phyloP scores from a whole-genome alignment of 2,888 invertebrate species.

The Dryobotodes eremita region DNA sequence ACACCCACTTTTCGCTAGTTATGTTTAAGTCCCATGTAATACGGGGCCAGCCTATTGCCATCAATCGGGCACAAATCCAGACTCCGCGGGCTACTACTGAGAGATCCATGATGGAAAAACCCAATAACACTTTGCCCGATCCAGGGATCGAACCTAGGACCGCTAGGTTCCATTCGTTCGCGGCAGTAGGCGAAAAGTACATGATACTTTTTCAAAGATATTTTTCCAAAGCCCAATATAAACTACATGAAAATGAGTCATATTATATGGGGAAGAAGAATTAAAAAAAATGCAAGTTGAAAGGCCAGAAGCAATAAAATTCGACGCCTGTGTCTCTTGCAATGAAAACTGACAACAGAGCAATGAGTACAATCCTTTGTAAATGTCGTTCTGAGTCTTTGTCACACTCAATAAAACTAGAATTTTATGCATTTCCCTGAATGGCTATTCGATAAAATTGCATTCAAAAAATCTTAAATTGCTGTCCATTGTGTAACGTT shows the following conservation, averaged over 20 bases:
- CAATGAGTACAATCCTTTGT: not conserved
- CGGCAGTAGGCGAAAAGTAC: not conserved
- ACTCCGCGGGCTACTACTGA: not conserved
- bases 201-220: not conserved
- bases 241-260: not conserved
- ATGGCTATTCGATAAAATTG: not conserved
- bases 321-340: not conserved
- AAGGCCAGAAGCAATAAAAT: constrained; percentile 26
- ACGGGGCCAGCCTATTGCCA: not conserved
- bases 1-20: not conserved
- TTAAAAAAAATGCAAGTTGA: constrained; percentile 8
- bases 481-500: not conserved
- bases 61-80: not conserved
- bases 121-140: not conserved
- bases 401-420: not conserved
- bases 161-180: too few relatives aligned
- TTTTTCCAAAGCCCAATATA: not conserved
- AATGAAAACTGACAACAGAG: constrained; percentile 7
- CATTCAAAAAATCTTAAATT: not conserved
- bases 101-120: too few relatives aligned
- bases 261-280: constrained; percentile 14
- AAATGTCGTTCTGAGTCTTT: constrained; percentile 1
- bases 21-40: not conserved
- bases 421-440: constrained; percentile 1
- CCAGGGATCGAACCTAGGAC: not conserved